phyloP scores from a whole-genome alignment of 2,797 vertebrate genomes.

The Margarornis squamiger region DNA sequence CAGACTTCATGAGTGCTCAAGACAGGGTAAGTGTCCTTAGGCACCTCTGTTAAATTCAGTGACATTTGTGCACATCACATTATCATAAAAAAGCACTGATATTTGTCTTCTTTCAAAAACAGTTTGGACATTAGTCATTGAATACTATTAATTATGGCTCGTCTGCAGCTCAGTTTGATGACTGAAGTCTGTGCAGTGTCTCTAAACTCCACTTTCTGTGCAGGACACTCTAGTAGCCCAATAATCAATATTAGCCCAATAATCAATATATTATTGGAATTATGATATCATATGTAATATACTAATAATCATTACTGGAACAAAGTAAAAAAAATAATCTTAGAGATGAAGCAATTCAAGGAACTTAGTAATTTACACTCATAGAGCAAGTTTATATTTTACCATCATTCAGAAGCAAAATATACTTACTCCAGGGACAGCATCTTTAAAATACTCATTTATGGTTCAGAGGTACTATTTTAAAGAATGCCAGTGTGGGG shows the following conservation, averaged over 20 bases:
- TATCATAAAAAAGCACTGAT: conserved; percentile 77
- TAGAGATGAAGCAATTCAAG: conserved; percentile 93
- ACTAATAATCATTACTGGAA: conserved; percentile 62
- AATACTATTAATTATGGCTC: conserved; percentile 90
- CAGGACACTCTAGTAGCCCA: conserved; percentile 85
- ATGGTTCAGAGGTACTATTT: conserved; percentile 56
- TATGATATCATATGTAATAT: too few relatives aligned
- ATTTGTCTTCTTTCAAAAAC: conserved; percentile 80
- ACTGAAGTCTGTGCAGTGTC: conserved; percentile 83
- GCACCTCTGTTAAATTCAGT: conserved; percentile 80
- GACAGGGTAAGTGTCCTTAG: conserved; percentile 84
- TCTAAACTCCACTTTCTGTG: conserved; percentile 78
- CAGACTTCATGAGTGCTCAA: conserved; percentile 85
- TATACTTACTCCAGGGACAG: conserved; percentile 59
- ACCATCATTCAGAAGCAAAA: conserved; percentile 75
- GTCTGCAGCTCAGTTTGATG: conserved; percentile 89
- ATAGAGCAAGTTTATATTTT: conserved; percentile 83
- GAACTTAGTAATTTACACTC: conserved; percentile 80
- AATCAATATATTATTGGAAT: too few relatives aligned
- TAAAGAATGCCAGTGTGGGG: neutral
- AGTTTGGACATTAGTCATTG: conserved; percentile 87
- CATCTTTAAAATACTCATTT: conserved; percentile 69
- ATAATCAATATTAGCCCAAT: conserved; percentile 81
- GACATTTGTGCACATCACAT: conserved; percentile 84
- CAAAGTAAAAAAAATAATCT: conserved; percentile 93